Conservation (phyloP, 2,113 vertebrate species). For the Piaya cayana region DNA sequence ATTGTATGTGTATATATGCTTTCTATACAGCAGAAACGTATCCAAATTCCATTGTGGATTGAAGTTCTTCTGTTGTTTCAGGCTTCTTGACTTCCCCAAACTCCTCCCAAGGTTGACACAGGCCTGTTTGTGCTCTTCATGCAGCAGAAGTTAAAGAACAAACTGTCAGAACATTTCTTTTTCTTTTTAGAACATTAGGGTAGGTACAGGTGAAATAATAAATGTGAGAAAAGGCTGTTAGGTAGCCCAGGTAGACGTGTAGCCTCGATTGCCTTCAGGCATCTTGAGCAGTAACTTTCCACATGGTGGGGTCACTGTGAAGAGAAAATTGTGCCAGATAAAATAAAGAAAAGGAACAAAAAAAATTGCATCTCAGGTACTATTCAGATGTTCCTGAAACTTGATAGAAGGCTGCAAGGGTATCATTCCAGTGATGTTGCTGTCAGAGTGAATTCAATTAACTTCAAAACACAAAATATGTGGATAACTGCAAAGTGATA, state of each 20-base stretch:
- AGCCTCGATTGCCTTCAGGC: neutral
- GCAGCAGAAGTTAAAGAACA: neutral
- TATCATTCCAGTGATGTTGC: neutral
- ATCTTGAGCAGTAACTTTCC: neutral
- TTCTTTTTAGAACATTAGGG: neutral
- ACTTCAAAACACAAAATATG: neutral
- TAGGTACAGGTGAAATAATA: neutral
- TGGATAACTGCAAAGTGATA: neutral
- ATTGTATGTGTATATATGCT: too few relatives aligned
- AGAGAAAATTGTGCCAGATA: neutral
- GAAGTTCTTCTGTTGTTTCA: neutral
- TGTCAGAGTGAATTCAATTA: neutral
- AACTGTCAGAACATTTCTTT: neutral
- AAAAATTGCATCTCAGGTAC: neutral
- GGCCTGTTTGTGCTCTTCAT: neutral
- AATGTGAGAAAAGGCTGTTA: neutral
- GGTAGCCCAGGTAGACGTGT: neutral
- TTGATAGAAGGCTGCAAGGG: neutral
- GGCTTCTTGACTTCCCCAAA: neutral
- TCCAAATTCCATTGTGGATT: neutral
- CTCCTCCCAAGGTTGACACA: neutral
- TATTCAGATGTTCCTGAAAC: neutral
- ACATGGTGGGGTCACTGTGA: neutral
- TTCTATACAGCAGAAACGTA: too few relatives aligned
- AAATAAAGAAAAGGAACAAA: neutral